These are phyloP conservation scores for Troglohyphantes excavatus DNA, from an alignment of 2,888 invertebrate genomes.

Conservation along the genomic window DNA sequence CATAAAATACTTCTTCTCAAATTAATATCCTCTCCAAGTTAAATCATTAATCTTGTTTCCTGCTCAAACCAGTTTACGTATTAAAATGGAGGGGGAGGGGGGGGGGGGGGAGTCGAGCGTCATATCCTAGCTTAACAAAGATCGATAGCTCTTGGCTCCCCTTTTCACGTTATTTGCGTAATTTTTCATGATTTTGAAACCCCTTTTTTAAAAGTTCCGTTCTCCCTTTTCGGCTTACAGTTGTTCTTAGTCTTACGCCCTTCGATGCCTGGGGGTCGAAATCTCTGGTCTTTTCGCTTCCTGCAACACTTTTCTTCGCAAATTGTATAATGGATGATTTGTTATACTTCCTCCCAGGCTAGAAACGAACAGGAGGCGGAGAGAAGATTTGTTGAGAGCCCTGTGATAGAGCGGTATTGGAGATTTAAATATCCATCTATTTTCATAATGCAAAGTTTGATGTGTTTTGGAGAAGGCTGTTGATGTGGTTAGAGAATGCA, in stretches of 20 bases:
- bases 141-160: constrained; percentile 25
- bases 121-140: constrained; percentile 50
- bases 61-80: constrained; percentile 17
- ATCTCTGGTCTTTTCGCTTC: neutral
- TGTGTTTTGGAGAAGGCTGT: neutral
- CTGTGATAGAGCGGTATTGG: neutral
- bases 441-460: neutral
- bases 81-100: constrained; percentile 8
- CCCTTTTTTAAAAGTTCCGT: neutral
- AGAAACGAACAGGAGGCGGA: neutral
- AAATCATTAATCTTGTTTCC: constrained; percentile 58
- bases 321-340: neutral
- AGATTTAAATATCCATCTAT: neutral
- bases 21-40: constrained; percentile 57
- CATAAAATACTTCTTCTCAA: constrained; percentile 59
- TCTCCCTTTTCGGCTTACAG: neutral
- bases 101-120: constrained; percentile 14
- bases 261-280: neutral
- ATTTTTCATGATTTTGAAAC: constrained; percentile 43
- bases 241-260: neutral
- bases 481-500: neutral
- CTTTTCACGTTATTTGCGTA: constrained; percentile 34
- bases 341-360: neutral
- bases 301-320: neutral
- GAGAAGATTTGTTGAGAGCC: neutral